Percentiles rank a stretch among this genome's conserved stretches.
Evolutionary conservation across 2,888 invertebrate species (phyloP).

Genomic region (Cerastoderma edule): DNA sequence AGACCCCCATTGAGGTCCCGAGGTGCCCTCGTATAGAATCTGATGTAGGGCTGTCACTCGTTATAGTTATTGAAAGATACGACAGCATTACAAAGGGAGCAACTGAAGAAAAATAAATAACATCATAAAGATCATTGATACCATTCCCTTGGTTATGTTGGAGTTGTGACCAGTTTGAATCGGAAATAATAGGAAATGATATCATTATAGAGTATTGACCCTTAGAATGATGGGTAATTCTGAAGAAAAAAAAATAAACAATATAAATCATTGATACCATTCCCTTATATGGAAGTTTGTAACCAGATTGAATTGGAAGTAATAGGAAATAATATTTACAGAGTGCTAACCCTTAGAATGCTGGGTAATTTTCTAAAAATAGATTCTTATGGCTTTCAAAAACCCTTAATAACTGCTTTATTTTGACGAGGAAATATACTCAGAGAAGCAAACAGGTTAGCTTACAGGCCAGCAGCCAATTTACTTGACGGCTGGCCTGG

Average conservation of each 20-base stretch:
- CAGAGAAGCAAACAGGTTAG: too few species aligned
- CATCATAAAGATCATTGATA: background rate
- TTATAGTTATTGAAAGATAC: slow-evolving; percentile 71
- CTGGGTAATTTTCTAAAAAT: too few species aligned
- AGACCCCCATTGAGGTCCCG: slow-evolving; percentile 63
- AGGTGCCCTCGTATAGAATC: slow-evolving; percentile 56
- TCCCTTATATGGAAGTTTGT: background rate
- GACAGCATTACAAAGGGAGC: slow-evolving; percentile 76
- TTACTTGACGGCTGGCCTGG: too few species aligned
- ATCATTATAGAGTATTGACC: too few species aligned
- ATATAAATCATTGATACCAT: background rate
- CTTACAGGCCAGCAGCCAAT: too few species aligned
- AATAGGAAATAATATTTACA: too few species aligned
- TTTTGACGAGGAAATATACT: too few species aligned
- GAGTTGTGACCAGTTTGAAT: background rate
- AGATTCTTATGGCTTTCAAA: too few species aligned
- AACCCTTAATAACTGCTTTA: too few species aligned
- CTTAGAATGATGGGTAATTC: too few species aligned
- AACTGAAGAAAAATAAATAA: slow-evolving; percentile 59
- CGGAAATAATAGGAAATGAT: background rate
- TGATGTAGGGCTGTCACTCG: slow-evolving; percentile 58
- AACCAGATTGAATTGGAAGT: background rate
- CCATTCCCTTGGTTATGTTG: background rate
- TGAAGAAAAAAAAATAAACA: too few species aligned
- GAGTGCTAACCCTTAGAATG: too few species aligned